Evolutionary conservation across 1,140 invertebrate species (phyloP).

Genomic region (Cheumatopsyche charites): DNA sequence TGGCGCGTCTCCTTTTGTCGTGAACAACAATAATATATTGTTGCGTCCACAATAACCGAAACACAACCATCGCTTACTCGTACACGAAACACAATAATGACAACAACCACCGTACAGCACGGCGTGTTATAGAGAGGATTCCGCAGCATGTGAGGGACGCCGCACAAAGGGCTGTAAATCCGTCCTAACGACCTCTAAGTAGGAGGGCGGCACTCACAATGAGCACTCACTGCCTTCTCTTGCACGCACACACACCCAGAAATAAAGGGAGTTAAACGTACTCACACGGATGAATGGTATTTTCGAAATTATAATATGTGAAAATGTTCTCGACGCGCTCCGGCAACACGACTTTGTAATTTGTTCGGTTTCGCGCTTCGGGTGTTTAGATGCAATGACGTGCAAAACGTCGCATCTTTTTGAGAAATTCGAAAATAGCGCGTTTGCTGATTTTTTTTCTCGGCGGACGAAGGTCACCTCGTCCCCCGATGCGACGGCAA

Average conservation of each 20-base stretch:
- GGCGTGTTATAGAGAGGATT: conserved; percentile 19
- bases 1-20: too few relatives aligned
- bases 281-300: neutral
- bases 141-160: neutral
- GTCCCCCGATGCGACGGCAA: too few relatives aligned
- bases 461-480: too few relatives aligned
- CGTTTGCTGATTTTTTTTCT: too few relatives aligned
- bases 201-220: conserved; percentile 37
- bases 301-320: conserved; percentile 4
- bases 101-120: neutral
- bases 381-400: neutral
- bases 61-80: too few relatives aligned
- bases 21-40: too few relatives aligned
- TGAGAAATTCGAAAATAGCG: neutral
- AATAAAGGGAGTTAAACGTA: neutral
- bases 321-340: neutral
- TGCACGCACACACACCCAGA: neutral
- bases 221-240: conserved; percentile 8
- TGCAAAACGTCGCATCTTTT: neutral
- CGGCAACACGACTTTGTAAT: neutral
- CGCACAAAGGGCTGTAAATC: conserved; percentile 43
- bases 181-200: conserved; percentile 42
- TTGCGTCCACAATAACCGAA: too few relatives aligned
- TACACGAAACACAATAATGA: too few relatives aligned
- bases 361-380: neutral